Base-by-base conservation (phyloP, 2,888 invertebrate species). In the Melanchra persicariae region DNA sequence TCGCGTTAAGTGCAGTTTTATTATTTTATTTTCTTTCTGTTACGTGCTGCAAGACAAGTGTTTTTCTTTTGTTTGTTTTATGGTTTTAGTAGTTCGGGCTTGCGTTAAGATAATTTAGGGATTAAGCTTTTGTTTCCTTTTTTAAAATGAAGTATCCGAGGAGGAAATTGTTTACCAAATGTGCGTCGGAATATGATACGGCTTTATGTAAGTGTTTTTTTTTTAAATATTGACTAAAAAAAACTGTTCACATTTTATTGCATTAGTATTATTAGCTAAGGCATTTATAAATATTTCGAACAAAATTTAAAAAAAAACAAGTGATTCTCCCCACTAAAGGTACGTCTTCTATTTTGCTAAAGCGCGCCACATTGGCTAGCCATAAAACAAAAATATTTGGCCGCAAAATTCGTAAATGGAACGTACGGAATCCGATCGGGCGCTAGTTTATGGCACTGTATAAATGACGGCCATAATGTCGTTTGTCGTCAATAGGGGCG, bases 121-220 rank as follows among this genome's bases (percentile, higher is more conserved):
- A 58, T 51, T 60, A 34, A 52, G 8, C 9, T 51, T 45, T 70
- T 70, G 22, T 65, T 68, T 70, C 74, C 54, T 54, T 19, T 70
- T 77, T 72, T 64, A 91, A 81, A 87, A 95, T 95, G 95, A 95
- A 94, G 90, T 95, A 94, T 84, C 94, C 95, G 72, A 90, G 92
- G 78, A 91, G 90, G 64, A 93, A 90, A 82, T 84, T 89, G 26
- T 92, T 91, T 74, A 87, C 87, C 51, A 89, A 91, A 83, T 91
- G 88, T 74, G 83, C 77, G 1, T 86, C 88, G 4, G 88, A 91
- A 57, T 89, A 91, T 74, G 91, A 91, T 66, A 91, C 91, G 87
- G 89, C 91, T 66, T 87, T 89, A 75, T 81, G 94, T 95, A 85
- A 94, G 95, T 94, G 81, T 69, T 55, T 40, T 7, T 66, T 43